phyloP scores from a whole-genome alignment of 2,113 vertebrate genomes.

The Neomonachus schauinslandi region DNA sequence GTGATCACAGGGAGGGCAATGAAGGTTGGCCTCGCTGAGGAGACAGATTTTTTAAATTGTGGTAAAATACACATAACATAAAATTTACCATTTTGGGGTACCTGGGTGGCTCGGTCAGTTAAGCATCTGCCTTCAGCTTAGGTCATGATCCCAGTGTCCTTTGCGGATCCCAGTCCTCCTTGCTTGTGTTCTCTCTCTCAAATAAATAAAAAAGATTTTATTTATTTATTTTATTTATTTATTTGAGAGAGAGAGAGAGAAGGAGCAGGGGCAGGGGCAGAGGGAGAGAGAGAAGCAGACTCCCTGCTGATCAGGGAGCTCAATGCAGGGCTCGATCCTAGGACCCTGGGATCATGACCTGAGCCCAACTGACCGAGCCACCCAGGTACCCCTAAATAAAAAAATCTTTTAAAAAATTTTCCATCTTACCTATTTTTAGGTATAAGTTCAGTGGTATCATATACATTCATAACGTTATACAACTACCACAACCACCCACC shows the following conservation, averaged over 20 bases:
- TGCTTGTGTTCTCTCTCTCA: background rate
- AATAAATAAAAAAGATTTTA: background rate
- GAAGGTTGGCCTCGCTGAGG: background rate
- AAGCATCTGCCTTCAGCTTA: background rate
- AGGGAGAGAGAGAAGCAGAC: background rate
- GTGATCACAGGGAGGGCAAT: background rate
- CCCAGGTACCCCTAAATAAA: background rate
- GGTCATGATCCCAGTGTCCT: background rate
- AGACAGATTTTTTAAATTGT: background rate
- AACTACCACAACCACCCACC: background rate
- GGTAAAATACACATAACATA: background rate
- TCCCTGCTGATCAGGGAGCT: background rate
- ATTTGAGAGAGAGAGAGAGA: background rate
- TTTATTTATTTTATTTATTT: background rate
- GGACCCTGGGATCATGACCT: background rate
- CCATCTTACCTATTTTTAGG: background rate
- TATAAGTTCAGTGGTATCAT: background rate
- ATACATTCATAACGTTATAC: background rate
- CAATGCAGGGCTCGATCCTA: background rate
- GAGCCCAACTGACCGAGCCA: background rate
- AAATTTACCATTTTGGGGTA: background rate
- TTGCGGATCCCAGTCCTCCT: background rate
- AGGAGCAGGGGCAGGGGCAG: background rate
- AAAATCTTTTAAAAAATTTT: background rate
- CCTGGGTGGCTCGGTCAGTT: background rate